Percentiles rank a stretch among this genome's conserved stretches.
These are phyloP conservation scores for Yoshiicerus persimilis DNA, from an alignment of 1,140 invertebrate species.

Conservation along the genomic window DNA sequence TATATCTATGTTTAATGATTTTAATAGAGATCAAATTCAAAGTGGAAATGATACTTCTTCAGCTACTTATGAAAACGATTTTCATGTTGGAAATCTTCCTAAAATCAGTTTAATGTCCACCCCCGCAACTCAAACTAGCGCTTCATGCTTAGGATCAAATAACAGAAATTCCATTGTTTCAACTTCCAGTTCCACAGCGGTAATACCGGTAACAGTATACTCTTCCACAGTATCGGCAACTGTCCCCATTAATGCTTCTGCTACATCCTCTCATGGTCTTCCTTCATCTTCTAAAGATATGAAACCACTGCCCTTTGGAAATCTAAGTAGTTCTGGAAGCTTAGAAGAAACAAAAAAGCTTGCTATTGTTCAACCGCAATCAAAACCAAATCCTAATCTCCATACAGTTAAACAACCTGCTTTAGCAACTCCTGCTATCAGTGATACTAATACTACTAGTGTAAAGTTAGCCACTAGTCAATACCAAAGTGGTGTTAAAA, in stretches of 20 bases:
- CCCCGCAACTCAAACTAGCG: neutral
- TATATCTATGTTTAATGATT: constrained; percentile 64
- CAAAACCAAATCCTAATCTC: neutral
- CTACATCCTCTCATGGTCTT: neutral
- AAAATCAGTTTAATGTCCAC: neutral
- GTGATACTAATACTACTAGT: neutral
- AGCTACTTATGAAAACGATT: neutral
- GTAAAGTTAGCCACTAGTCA: neutral
- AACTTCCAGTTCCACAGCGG: neutral
- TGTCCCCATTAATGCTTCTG: neutral
- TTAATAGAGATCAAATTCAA: neutral
- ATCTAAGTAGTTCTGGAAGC: neutral
- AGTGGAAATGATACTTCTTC: neutral
- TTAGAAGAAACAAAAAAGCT: constrained; percentile 39
- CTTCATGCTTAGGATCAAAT: neutral
- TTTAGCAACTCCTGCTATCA: neutral
- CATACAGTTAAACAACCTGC: neutral
- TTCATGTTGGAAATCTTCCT: neutral
- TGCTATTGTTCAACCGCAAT: constrained; percentile 46
- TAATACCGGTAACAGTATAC: neutral
- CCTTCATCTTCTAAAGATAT: neutral
- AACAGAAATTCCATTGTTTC: neutral
- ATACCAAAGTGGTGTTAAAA: neutral
- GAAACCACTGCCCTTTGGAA: constrained; percentile 14
- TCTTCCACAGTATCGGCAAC: neutral